Evolutionary conservation across 2,888 invertebrate species (phyloP).

Genomic region (Polydrusus cervinus): DNA sequence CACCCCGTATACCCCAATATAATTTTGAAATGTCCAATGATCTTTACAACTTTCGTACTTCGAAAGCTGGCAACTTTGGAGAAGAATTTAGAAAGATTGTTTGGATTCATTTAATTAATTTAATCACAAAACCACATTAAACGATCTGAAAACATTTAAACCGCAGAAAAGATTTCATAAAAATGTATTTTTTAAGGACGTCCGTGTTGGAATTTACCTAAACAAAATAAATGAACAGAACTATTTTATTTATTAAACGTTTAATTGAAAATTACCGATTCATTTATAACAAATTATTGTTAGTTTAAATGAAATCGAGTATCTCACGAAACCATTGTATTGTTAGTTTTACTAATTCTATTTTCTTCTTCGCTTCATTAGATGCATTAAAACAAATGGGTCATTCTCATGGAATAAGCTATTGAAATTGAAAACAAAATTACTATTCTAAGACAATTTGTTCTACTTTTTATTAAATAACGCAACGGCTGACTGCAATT

Average conservation of each 20-base stretch:
- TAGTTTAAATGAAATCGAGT: conserved; percentile 15
- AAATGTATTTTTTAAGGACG: not conserved
- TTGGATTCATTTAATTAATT: no score
- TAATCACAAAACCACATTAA: conserved; percentile 30
- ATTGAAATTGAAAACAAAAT: conserved; percentile 46
- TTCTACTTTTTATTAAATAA: conserved; percentile 42
- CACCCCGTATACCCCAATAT: no score
- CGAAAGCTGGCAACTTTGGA: no score
- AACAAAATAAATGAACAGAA: conserved; percentile 27
- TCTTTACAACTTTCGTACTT: no score
- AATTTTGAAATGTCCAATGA: no score
- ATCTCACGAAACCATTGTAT: conserved; percentile 36
- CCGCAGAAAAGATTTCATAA: not conserved
- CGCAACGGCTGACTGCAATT: conserved; percentile 13
- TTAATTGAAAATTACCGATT: conserved; percentile 31
- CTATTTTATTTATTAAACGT: conserved; percentile 19
- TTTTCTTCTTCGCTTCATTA: conserved; percentile 41
- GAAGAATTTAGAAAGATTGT: no score
- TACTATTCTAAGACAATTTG: conserved; percentile 29
- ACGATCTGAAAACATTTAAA: conserved; percentile 33
- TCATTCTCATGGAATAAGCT: conserved; percentile 40
- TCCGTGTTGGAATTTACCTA: conserved; percentile 22
- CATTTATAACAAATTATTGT: conserved; percentile 17
- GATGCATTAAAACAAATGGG: conserved; percentile 32
- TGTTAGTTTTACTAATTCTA: conserved; percentile 19